These are phyloP conservation scores for Recurvirostra avosetta DNA, from an alignment of 2,113 vertebrate genomes.

Conservation along the genomic window DNA sequence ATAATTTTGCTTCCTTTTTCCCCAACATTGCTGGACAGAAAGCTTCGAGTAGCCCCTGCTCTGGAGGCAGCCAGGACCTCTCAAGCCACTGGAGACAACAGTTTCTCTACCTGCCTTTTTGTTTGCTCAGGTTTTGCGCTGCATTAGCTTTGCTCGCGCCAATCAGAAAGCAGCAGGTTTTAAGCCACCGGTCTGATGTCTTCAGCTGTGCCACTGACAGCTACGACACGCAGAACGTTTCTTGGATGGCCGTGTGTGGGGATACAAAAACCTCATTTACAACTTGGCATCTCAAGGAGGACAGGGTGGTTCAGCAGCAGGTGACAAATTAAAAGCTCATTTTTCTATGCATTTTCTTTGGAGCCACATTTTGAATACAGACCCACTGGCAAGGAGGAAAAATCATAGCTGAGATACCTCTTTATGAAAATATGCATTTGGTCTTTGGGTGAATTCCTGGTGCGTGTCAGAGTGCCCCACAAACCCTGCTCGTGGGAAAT, in stretches of 20 bases:
- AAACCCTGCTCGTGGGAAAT: neutral
- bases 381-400: neutral
- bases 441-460: neutral
- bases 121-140: neutral
- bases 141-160: neutral
- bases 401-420: neutral
- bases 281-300: constrained; percentile 34
- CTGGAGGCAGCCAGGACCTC: neutral
- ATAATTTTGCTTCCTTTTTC: neutral
- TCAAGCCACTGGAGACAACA: neutral
- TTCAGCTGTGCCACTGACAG: constrained; percentile 28
- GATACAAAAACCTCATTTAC: constrained; percentile 39
- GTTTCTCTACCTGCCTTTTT: neutral
- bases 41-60: neutral
- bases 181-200: constrained; percentile 1
- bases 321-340: constrained; percentile 55
- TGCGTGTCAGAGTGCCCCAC: neutral
- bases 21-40: neutral
- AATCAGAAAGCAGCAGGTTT: constrained; percentile 5
- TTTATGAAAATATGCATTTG: neutral
- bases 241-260: neutral
- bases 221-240: neutral
- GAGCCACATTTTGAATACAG: neutral
- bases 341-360: constrained; percentile 49
- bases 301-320: constrained; percentile 31